phyloP scores from a whole-genome alignment of 1,140 invertebrate species.

The Mercenaria mercenaria region DNA sequence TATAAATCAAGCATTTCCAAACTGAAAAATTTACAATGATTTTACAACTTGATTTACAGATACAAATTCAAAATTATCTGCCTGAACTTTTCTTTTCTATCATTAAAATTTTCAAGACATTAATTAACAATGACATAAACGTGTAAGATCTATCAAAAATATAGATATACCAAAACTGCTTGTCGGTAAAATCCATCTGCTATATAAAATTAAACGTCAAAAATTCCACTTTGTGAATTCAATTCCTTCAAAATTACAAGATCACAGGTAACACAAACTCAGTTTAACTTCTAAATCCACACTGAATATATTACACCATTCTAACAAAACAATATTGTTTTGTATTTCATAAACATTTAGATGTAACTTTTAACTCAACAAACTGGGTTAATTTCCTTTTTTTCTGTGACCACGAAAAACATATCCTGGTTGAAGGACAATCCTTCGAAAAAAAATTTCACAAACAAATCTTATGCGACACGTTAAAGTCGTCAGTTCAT shows the following conservation, averaged over 20 bases:
- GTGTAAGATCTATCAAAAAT: no score
- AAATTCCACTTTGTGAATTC: not conserved
- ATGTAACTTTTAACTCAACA: not conserved
- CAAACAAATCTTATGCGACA: not conserved
- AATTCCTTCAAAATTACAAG: not conserved
- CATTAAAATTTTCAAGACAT: no score
- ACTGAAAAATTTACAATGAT: no score
- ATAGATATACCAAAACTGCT: not conserved
- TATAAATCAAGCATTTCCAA: no score
- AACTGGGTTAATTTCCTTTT: not conserved
- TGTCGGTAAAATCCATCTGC: not conserved
- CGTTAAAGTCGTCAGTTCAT: not conserved
- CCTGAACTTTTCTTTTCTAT: no score
- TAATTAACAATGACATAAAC: no score
- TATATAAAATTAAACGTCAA: not conserved
- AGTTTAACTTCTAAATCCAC: not conserved
- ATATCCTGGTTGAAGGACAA: conserved; percentile 23
- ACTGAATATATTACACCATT: conserved; percentile 2
- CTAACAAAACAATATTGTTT: not conserved
- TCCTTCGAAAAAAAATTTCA: not conserved
- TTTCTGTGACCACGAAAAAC: not conserved
- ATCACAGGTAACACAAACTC: not conserved
- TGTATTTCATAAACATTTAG: not conserved
- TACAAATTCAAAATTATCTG: not conserved
- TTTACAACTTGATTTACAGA: no score